These are phyloP conservation scores for Pristionchus arcanus DNA, from an alignment of 2,888 invertebrate genomes.

Conservation along the genomic window DNA sequence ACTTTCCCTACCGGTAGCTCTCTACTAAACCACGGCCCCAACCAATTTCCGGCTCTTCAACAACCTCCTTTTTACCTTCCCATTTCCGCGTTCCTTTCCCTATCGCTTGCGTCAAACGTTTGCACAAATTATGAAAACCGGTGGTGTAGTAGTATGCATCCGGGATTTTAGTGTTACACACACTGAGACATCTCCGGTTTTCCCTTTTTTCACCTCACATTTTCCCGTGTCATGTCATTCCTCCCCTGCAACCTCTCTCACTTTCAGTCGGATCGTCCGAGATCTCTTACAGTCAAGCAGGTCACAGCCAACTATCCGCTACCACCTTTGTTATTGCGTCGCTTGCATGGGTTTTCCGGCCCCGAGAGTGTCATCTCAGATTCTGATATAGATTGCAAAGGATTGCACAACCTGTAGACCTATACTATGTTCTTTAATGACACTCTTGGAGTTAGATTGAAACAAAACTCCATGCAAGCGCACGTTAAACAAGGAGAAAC, in stretches of 20 bases:
- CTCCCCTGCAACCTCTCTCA: background rate
- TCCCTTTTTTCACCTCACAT: background rate
- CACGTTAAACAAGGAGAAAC: background rate
- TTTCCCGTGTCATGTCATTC: background rate
- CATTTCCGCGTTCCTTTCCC: slow-evolving; percentile 43
- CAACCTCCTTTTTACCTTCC: background rate
- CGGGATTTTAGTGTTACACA: background rate
- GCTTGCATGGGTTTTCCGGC: background rate
- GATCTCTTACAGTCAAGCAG: slow-evolving; percentile 6
- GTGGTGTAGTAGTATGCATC: slow-evolving; percentile 22
- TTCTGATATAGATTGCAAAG: no score
- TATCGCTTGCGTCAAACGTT: slow-evolving; percentile 7
- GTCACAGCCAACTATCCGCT: background rate
- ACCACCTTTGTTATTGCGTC: background rate
- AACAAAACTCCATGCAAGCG: background rate
- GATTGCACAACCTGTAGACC: no score
- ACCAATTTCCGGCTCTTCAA: background rate
- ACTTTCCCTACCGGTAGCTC: slow-evolving; percentile 1
- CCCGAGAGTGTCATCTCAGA: background rate
- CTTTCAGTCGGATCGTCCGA: slow-evolving; percentile 3
- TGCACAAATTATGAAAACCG: background rate
- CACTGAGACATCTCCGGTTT: background rate
- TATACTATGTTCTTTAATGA: no score
- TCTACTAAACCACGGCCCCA: background rate
- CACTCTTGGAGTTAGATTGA: background rate